A percentile compares a stretch with the other conserved stretches of the same genome.
These are phyloP conservation scores for Pseudocheirus occidentalis DNA, from an alignment of 2,797 vertebrate species.

Conservation along the genomic window DNA sequence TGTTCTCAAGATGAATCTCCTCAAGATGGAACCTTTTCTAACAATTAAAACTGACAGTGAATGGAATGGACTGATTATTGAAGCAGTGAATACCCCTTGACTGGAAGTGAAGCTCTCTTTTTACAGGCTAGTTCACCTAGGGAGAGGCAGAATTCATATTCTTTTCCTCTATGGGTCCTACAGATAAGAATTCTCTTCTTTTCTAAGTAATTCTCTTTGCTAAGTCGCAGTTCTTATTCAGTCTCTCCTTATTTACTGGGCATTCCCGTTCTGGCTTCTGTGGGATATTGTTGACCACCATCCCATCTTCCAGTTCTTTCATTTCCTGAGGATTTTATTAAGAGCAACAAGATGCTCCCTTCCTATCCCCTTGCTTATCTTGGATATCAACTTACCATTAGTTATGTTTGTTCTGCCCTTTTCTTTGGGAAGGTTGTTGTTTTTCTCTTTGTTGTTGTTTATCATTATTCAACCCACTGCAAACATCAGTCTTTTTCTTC, in stretches of 20 bases:
- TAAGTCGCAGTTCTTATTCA: neutral
- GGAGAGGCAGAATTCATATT: neutral
- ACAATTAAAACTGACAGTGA: neutral
- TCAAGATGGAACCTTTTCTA: neutral
- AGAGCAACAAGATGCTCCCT: neutral
- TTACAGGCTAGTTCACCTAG: neutral
- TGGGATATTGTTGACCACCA: neutral
- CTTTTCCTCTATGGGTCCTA: neutral
- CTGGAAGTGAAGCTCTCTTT: neutral
- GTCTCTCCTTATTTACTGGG: neutral
- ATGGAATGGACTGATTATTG: neutral
- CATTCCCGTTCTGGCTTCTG: neutral
- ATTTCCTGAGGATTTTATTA: neutral
- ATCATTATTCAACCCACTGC: neutral
- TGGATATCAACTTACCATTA: neutral
- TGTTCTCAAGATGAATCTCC: neutral
- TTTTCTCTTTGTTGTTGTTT: neutral
- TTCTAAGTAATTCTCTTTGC: neutral
- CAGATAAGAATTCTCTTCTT: neutral
- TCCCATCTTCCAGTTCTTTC: neutral
- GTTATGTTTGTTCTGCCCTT: neutral
- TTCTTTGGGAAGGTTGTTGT: neutral
- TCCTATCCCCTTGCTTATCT: neutral
- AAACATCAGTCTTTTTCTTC: neutral
- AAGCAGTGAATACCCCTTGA: neutral